Conservation (phyloP, 2,888 invertebrate species). For the Kuschelorhynchus macadamiae region DNA sequence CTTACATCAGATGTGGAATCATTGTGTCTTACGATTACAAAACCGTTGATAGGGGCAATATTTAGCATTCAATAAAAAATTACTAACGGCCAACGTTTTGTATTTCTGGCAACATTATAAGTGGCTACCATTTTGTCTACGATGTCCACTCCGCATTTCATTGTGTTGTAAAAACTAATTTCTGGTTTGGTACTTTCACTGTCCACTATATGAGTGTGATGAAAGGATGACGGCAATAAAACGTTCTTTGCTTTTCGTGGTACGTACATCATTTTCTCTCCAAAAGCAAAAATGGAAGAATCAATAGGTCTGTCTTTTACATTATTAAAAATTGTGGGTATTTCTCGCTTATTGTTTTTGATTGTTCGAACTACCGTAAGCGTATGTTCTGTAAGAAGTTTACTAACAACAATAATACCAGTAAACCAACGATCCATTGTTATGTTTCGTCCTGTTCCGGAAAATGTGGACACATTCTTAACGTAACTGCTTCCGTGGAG, state of each 20-base stretch:
- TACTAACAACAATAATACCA: neutral
- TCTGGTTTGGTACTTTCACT: neutral
- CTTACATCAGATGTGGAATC: neutral
- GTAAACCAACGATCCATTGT: conserved; percentile 13
- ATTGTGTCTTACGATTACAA: conserved; percentile 7
- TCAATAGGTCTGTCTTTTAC: conserved; percentile 1
- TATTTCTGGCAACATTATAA: too few species aligned
- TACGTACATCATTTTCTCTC: neutral
- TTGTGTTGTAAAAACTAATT: conserved; percentile 1
- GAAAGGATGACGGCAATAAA: conserved; percentile 3
- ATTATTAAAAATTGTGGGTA: neutral
- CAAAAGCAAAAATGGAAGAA: conserved; percentile 14
- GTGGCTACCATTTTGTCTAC: neutral
- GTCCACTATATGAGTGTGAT: neutral
- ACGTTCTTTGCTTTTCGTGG: conserved; percentile 5
- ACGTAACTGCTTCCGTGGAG: too few species aligned
- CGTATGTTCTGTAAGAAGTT: neutral
- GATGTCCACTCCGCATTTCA: neutral
- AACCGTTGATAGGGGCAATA: neutral
- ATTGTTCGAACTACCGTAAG: conserved; percentile 1
- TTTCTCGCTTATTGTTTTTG: conserved; percentile 8
- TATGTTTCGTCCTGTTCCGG: conserved; percentile 3
- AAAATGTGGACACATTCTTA: conserved; percentile 4
- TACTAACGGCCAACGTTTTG: too few species aligned
- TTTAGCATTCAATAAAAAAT: conserved; percentile 1